phyloP scores from a whole-genome alignment of 2,888 invertebrate genomes.

The Endotricha flammealis region DNA sequence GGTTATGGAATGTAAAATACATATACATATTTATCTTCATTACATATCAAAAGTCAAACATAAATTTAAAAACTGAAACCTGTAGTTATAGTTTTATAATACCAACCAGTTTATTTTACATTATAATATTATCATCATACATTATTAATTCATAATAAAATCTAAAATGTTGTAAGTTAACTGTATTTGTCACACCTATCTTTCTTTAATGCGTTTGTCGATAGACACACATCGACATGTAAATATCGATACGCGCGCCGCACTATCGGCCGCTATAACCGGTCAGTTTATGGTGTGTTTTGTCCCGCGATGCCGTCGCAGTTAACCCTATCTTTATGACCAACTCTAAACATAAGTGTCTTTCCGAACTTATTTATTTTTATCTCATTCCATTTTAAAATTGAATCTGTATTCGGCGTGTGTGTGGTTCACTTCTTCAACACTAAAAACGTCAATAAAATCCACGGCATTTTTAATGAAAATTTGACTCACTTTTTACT shows the following conservation, averaged over 20 bases:
- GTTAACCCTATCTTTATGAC: slow-evolving; percentile 78
- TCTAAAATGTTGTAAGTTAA: slow-evolving; percentile 8
- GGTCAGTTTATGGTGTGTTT: slow-evolving; percentile 75
- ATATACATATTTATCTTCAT: too few relatives aligned
- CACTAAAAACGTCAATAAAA: slow-evolving; percentile 74
- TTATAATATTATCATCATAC: slow-evolving; percentile 4
- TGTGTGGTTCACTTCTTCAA: slow-evolving; percentile 65
- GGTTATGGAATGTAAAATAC: too few relatives aligned
- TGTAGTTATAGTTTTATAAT: too few relatives aligned
- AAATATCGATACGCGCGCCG: slow-evolving; percentile 23
- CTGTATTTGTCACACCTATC: slow-evolving; percentile 11
- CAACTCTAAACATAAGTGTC: slow-evolving; percentile 77
- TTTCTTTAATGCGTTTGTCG: slow-evolving; percentile 9
- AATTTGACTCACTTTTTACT: slow-evolving; percentile 64
- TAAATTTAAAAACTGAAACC: too few relatives aligned
- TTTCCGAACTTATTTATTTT: slow-evolving; percentile 75
- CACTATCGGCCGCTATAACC: slow-evolving; percentile 61
- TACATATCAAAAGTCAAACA: too few relatives aligned
- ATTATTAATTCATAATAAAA: slow-evolving; percentile 11
- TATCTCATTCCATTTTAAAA: slow-evolving; percentile 77
- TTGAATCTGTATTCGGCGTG: slow-evolving; percentile 71
- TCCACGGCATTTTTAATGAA: slow-evolving; percentile 59
- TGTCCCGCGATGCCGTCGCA: slow-evolving; percentile 70
- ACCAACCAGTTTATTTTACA: slow-evolving; percentile 7
- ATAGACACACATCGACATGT: slow-evolving; percentile 12